phyloP scores from a whole-genome alignment of 2,888 invertebrate species.

The Odontocerum albicorne region DNA sequence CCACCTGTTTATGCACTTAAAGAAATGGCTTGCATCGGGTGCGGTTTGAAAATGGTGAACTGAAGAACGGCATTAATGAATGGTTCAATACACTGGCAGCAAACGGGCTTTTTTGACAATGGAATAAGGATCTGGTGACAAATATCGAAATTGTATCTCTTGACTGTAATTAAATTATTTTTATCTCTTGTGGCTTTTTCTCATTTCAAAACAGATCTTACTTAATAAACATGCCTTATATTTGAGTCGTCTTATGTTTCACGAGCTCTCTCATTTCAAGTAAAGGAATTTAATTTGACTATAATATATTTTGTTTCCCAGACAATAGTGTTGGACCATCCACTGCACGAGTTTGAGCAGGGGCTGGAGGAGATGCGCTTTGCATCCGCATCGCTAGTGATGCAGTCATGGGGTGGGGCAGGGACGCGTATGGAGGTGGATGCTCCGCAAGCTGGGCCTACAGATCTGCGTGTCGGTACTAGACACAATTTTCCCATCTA shows the following conservation, averaged over 20 bases:
- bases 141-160: too few relatives aligned
- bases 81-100: too few relatives aligned
- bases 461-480: conserved; percentile 22
- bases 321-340: conserved; percentile 29
- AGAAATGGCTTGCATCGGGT: not conserved
- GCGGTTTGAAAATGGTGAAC: too few relatives aligned
- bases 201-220: too few relatives aligned
- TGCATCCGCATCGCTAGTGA: conserved; percentile 2
- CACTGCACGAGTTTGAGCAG: conserved; percentile 24
- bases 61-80: too few relatives aligned
- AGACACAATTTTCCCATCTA: conserved; percentile 30
- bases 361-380: conserved; percentile 11
- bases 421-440: conserved; percentile 32
- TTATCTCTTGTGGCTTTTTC: too few relatives aligned
- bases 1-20: not conserved
- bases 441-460: conserved; percentile 8
- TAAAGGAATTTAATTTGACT: too few relatives aligned
- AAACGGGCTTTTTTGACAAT: too few relatives aligned
- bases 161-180: too few relatives aligned
- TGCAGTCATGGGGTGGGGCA: conserved; percentile 26
- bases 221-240: too few relatives aligned
- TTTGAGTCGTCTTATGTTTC: not conserved
- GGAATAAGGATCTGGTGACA: too few relatives aligned
- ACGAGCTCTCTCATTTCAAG: too few relatives aligned
- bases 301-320: conserved; percentile 8